phyloP scores from a whole-genome alignment of 2,797 vertebrate species.

The Cuniculus paca region DNA sequence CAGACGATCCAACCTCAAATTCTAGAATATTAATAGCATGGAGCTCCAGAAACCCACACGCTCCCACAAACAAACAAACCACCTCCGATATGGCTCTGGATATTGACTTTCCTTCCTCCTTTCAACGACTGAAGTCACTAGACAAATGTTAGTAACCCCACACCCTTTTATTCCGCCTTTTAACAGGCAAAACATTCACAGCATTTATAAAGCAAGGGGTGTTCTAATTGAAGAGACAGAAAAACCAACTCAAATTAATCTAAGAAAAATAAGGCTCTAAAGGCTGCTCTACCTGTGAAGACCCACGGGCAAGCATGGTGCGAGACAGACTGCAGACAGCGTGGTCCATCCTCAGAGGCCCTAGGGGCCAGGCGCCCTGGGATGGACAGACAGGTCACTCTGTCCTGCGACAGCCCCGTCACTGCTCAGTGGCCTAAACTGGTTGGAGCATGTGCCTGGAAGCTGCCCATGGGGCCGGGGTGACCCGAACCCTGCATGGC shows the following conservation, averaged over 20 bases:
- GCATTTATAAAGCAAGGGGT: neutral
- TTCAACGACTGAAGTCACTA: neutral
- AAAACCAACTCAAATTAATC: neutral
- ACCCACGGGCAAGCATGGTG: neutral
- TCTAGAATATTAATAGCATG: neutral
- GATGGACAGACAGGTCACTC: neutral
- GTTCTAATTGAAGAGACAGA: neutral
- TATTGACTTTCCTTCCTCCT: neutral
- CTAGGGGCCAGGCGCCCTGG: neutral
- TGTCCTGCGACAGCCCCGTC: neutral
- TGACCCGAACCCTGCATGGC: rapidly evolving
- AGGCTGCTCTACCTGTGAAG: neutral
- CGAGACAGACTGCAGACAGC: rapidly evolving
- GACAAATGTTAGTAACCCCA: neutral
- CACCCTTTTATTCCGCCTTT: neutral
- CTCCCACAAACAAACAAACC: constrained; percentile 39
- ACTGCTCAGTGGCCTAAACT: neutral
- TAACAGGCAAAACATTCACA: neutral
- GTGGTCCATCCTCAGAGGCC: neutral
- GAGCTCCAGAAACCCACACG: constrained; percentile 6
- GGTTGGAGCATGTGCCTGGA: neutral
- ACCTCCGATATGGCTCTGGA: neutral
- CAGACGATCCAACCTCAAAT: neutral
- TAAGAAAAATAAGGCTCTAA: neutral
- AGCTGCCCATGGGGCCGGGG: neutral